These are phyloP conservation scores for Portunus trituberculatus DNA, from an alignment of 1,140 invertebrate genomes.

Conservation along the genomic window DNA sequence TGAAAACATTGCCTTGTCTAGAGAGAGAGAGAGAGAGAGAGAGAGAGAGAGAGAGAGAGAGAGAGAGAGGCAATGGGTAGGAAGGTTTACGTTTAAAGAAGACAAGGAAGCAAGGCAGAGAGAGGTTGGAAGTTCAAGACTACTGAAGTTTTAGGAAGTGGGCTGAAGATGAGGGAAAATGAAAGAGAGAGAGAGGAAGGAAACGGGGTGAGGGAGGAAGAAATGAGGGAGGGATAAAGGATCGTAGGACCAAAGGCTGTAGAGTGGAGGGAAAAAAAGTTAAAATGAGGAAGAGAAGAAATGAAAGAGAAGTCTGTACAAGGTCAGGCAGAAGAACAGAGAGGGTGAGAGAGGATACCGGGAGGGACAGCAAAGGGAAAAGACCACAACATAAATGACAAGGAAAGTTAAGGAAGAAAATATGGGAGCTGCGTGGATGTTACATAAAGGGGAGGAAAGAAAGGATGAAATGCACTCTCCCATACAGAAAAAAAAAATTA, in stretches of 20 bases:
- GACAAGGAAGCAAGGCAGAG: too few species aligned
- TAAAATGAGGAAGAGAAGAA: not conserved
- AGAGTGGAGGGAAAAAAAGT: too few species aligned
- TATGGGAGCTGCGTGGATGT: not conserved
- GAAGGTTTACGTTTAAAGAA: too few species aligned
- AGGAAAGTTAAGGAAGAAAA: not conserved
- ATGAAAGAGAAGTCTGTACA: not conserved
- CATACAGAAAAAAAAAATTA: not conserved
- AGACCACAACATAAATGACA: not conserved
- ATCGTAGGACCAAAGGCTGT: not conserved
- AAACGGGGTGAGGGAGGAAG: not conserved
- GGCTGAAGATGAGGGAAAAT: not conserved
- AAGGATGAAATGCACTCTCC: not conserved
- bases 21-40: too few species aligned
- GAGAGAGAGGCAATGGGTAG: too few species aligned
- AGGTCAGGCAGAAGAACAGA: not conserved
- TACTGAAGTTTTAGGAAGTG: not conserved
- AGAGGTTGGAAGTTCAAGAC: not conserved
- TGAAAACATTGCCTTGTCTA: not conserved
- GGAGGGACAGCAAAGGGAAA: not conserved
- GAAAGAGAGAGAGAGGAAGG: not conserved
- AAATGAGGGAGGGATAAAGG: not conserved
- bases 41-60: too few species aligned
- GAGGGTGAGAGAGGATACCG: not conserved
- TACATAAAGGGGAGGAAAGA: not conserved